These are phyloP conservation scores for Thalassaphorura encarpata DNA, from an alignment of 1,140 invertebrate genomes.

Conservation along the genomic window DNA sequence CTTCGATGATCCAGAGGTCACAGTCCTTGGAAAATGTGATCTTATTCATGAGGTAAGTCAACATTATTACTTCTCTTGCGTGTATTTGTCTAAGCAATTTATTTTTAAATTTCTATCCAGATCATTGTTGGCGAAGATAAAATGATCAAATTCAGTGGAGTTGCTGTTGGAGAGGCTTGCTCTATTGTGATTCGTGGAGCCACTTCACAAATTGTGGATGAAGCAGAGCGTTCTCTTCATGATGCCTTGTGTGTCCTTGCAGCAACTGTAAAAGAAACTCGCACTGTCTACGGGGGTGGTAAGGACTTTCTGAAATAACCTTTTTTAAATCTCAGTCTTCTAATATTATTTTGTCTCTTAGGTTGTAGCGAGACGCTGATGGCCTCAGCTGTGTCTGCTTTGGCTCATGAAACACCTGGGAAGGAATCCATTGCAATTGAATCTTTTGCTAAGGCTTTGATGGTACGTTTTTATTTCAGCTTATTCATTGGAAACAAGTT, in stretches of 20 bases:
- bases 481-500: neutral
- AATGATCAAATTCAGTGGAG: constrained; percentile 88
- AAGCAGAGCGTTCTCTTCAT: constrained; percentile 95
- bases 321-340: neutral
- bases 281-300: constrained; percentile 87
- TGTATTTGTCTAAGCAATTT: neutral
- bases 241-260: constrained; percentile 96
- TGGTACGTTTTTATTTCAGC: constrained; percentile 34
- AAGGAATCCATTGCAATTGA: constrained; percentile 98
- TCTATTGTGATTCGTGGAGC: constrained; percentile 94
- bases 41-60: constrained; percentile 78
- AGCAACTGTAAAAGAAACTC: constrained; percentile 86
- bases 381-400: constrained; percentile 76
- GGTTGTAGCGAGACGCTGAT: constrained; percentile 90
- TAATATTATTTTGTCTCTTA: constrained; percentile 33
- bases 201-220: constrained; percentile 98
- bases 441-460: constrained; percentile 78
- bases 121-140: constrained; percentile 97
- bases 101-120: constrained; percentile 37
- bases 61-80: neutral
- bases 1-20: constrained; percentile 84
- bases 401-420: constrained; percentile 81
- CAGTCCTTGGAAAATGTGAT: constrained; percentile 89
- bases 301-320: constrained; percentile 24
- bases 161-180: constrained; percentile 90